These are phyloP conservation scores for Acronicta psi DNA, from an alignment of 2,888 invertebrate genomes.

Conservation along the genomic window DNA sequence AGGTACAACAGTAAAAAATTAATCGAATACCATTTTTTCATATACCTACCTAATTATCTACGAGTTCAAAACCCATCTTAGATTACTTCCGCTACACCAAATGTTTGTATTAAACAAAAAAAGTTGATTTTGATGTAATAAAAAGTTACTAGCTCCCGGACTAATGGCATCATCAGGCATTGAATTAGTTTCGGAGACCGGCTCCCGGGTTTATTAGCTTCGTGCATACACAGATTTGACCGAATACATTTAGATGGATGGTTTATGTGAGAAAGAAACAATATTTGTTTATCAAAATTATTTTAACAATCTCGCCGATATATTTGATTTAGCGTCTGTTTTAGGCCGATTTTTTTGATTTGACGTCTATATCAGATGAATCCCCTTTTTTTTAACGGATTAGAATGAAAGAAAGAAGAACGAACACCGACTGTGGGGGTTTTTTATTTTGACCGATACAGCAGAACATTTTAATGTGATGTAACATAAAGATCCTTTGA, in stretches of 20 bases:
- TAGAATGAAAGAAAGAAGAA: no score
- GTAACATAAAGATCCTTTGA: no score
- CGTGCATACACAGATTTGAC: constrained; percentile 49
- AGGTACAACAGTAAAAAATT: constrained; percentile 20
- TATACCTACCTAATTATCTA: constrained; percentile 24
- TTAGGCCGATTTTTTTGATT: neutral
- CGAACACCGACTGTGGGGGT: no score
- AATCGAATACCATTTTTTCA: constrained; percentile 47
- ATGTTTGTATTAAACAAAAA: constrained; percentile 56
- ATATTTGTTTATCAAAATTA: neutral
- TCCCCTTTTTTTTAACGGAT: neutral
- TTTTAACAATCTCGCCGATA: neutral
- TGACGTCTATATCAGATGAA: neutral
- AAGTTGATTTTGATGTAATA: constrained; percentile 34
- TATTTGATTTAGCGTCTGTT: neutral
- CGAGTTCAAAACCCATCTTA: constrained; percentile 24
- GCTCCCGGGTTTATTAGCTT: constrained; percentile 63
- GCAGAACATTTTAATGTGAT: no score
- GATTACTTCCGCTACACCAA: constrained; percentile 53
- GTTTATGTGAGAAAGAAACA: constrained; percentile 48
- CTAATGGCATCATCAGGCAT: constrained; percentile 75
- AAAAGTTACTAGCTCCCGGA: constrained; percentile 61
- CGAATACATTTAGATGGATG: constrained; percentile 59
- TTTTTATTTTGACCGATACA: no score
- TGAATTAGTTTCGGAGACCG: constrained; percentile 67